Base-by-base conservation (phyloP, 2,888 invertebrate species). In the Ypsolopha sequella region DNA sequence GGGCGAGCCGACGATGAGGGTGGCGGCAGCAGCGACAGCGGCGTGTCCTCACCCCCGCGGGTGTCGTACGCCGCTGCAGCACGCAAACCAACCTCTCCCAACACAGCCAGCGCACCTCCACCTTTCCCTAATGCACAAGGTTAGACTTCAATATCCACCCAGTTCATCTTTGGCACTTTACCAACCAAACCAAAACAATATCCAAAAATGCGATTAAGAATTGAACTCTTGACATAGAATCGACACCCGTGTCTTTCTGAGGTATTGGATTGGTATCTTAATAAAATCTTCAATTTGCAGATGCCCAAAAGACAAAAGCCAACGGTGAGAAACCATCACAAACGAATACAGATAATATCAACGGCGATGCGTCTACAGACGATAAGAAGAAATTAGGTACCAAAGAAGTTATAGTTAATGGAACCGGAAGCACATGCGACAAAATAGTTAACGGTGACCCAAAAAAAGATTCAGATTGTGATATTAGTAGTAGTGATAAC, bases 401-500 rank as follows among this genome's bases (percentile, higher is more conserved):
- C 85, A 86, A 85, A 85, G 85, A 84, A 74, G 62, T 76, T 74
- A 68, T 76, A 69, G 64, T 74, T 56, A 86, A 86, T 60, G 85
- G 86, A 64, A 76, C 79, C 60, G 75, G 76, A 54, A 70, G 66
- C 24, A 24, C 24, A 56, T 60, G 57, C 58, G 70, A 71, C 58
- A 73, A 69, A 62, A 66, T 80, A 67, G 60, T 76, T 59, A 85
- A 86, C 62, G 84, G 82, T 66, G 73, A 78, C 59, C 65, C 76
- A 66, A 82, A 76, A 75, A 76, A 75, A 70, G 66, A 72, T 70
- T 73, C 73, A 69, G 80, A 82, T 74, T 86, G 86, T 85, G 86
- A 86, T 86, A 86, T 85, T 86, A 85, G 80, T 76, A 56, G 76
- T 85, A 85, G 72, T 80, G 72, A 76, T 79, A 80, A 73, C 70